phyloP scores from a whole-genome alignment of 1,140 invertebrate species.

The Papilio aristodemus region DNA sequence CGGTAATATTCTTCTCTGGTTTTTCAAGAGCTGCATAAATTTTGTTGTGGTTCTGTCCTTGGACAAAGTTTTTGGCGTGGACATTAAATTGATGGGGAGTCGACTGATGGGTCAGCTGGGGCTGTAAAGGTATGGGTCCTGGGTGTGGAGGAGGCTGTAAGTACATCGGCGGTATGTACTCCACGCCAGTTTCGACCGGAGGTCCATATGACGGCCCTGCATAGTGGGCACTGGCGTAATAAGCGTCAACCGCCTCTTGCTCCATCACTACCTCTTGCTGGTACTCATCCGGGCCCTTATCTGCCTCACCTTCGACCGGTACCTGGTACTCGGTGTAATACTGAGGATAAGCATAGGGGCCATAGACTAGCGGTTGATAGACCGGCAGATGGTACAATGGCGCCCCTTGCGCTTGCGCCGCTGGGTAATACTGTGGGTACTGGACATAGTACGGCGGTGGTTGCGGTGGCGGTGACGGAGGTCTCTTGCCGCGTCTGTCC shows the following conservation, averaged over 20 bases:
- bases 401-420: slow-evolving; percentile 75
- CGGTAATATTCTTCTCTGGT: slow-evolving; percentile 56
- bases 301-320: slow-evolving; percentile 69
- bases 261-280: slow-evolving; percentile 76
- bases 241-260: slow-evolving; percentile 75
- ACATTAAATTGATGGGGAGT: slow-evolving; percentile 77
- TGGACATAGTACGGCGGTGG: slow-evolving; percentile 70
- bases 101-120: slow-evolving; percentile 57
- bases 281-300: slow-evolving; percentile 77
- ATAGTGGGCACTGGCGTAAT: slow-evolving; percentile 73
- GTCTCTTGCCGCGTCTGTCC: slow-evolving; percentile 63
- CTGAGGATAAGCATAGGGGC: slow-evolving; percentile 71
- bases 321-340: slow-evolving; percentile 77
- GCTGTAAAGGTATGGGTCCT: slow-evolving; percentile 55
- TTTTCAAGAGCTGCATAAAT: slow-evolving; percentile 59
- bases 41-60: slow-evolving; percentile 68
- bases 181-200: slow-evolving; percentile 61
- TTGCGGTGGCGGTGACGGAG: slow-evolving; percentile 64
- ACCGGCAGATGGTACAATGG: slow-evolving; percentile 75
- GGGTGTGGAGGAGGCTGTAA: slow-evolving; percentile 64
- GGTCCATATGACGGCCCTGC: slow-evolving; percentile 59
- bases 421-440: slow-evolving; percentile 74
- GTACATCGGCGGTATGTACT: slow-evolving; percentile 72
- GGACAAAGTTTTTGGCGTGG: slow-evolving; percentile 77
- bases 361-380: slow-evolving; percentile 73